Conservation (phyloP, 2,797 vertebrate genomes). For the Acropternis orthonyx region DNA sequence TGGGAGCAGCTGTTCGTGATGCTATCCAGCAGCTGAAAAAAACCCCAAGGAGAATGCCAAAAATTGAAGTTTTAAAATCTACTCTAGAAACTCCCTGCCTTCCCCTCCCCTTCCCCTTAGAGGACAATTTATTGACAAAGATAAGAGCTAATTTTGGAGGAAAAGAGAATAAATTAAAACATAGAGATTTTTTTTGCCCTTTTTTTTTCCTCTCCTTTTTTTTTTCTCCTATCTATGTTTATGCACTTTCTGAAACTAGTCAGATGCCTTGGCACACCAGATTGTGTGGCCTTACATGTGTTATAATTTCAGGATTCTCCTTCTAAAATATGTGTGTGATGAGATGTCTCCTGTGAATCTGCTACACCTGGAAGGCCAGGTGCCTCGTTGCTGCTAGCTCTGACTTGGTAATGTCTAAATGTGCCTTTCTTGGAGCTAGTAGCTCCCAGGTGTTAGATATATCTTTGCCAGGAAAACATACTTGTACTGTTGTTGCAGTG, state of each 20-base stretch:
- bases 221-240: background rate
- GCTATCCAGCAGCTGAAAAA: background rate
- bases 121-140: background rate
- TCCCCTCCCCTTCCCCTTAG: accelerated
- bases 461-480: background rate
- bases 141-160: background rate
- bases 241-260: constrained; percentile 30
- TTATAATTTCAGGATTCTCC: constrained; percentile 5
- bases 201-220: background rate
- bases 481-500: background rate
- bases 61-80: background rate
- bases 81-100: background rate
- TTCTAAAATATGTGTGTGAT: background rate
- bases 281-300: background rate
- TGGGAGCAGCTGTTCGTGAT: constrained; percentile 12
- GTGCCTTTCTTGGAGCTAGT: background rate
- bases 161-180: background rate
- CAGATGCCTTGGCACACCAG: constrained; percentile 30
- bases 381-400: background rate
- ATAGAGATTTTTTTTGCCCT: background rate
- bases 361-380: background rate
- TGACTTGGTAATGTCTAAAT: background rate
- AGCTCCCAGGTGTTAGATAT: background rate
- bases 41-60: background rate
- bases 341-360: background rate